Evolutionary conservation across 2,888 invertebrate genomes (phyloP).

Genomic region (Biston stratarius): DNA sequence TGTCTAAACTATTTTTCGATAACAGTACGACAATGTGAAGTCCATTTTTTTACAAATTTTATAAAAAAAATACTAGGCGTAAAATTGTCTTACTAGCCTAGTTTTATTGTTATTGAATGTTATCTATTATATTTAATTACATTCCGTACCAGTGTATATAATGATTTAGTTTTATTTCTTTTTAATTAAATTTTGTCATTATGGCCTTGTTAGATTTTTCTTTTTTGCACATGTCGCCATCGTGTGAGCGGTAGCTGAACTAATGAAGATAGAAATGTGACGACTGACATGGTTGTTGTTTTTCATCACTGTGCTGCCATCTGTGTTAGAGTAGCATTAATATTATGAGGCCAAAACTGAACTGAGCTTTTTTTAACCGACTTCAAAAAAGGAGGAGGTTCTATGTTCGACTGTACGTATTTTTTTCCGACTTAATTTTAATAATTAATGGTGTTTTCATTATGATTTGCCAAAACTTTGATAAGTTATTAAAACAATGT

Average conservation of each 20-base stretch:
- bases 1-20: no score
- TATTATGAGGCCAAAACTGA: not conserved
- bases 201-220: not conserved
- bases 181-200: not conserved
- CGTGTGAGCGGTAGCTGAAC: constrained; percentile 42
- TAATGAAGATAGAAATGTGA: not conserved
- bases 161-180: not conserved
- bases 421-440: no score
- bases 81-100: not conserved
- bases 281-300: constrained; percentile 1
- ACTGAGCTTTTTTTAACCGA: not conserved
- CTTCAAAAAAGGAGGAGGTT: no score
- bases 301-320: constrained; percentile 44
- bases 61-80: no score
- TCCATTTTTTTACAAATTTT: no score
- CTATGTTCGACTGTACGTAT: no score
- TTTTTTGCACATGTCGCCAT: constrained; percentile 36
- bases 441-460: no score
- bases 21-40: no score
- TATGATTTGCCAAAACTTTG: no score
- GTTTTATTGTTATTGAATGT: no score
- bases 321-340: constrained; percentile 40
- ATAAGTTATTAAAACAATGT: no score
- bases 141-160: not conserved
- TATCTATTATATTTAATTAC: no score